Evolutionary conservation across 2,113 vertebrate species (phyloP).

Genomic region (Atrichornis clamosus): DNA sequence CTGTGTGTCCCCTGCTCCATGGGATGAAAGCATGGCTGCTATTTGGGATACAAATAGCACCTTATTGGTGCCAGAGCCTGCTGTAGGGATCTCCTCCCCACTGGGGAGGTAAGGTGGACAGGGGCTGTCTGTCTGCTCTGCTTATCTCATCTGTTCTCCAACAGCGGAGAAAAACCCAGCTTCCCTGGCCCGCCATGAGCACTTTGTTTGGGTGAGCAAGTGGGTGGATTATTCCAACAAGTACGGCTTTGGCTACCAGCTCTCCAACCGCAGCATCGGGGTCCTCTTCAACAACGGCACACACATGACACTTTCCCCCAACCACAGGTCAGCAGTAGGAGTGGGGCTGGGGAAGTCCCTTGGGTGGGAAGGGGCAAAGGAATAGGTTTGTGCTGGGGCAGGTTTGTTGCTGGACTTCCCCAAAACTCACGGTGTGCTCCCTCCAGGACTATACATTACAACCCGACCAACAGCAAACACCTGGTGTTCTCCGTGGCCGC

Average conservation of each 20-base stretch:
- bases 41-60: background rate
- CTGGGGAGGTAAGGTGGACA: background rate
- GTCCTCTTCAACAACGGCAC: constrained; percentile 97
- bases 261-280: constrained; percentile 90
- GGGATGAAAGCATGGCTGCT: background rate
- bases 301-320: constrained; percentile 89
- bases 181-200: constrained; percentile 84
- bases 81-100: accelerated
- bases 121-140: background rate
- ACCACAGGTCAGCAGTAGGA: constrained; percentile 76
- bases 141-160: background rate
- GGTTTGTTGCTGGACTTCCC: background rate
- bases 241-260: constrained; percentile 96
- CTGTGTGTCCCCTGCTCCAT: background rate
- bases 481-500: constrained; percentile 82
- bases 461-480: constrained; percentile 89
- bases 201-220: constrained; percentile 96
- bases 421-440: background rate
- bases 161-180: constrained; percentile 87
- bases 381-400: background rate
- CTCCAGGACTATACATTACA: constrained; percentile 89
- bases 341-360: background rate
- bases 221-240: constrained; percentile 99
- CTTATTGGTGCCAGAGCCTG: background rate
- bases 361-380: background rate